These are phyloP conservation scores for Andrena fulva DNA, from an alignment of 2,888 invertebrate genomes.

Conservation along the genomic window DNA sequence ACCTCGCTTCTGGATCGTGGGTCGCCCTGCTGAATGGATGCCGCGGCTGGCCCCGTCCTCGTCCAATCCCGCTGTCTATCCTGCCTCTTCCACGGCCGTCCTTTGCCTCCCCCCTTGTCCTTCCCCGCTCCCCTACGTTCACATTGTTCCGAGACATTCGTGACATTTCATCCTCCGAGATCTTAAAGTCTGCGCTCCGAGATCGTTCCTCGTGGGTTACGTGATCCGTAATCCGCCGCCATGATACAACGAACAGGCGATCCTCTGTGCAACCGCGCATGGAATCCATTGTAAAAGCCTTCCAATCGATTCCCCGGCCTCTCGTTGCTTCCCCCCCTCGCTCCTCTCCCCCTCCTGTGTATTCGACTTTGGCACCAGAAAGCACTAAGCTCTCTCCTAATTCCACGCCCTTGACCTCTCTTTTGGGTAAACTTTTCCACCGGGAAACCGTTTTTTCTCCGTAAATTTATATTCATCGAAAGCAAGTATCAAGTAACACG, in stretches of 20 bases:
- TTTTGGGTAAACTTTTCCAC: no score
- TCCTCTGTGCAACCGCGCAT: slow-evolving; percentile 8
- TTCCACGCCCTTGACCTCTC: no score
- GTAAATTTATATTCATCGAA: no score
- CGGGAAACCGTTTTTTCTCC: no score
- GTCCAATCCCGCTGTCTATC: not conserved
- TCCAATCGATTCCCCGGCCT: not conserved
- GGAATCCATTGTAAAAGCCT: not conserved
- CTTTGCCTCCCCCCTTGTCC: slow-evolving; percentile 56
- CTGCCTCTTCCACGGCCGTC: slow-evolving; percentile 43
- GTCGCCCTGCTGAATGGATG: slow-evolving; percentile 53
- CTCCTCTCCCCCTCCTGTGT: no score
- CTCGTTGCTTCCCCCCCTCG: not conserved
- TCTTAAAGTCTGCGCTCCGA: slow-evolving; percentile 75
- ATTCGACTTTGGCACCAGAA: no score
- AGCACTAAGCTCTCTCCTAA: no score
- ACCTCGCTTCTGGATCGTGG: slow-evolving; percentile 68
- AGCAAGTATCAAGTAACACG: no score
- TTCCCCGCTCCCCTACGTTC: slow-evolving; percentile 50
- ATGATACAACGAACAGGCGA: slow-evolving; percentile 18
- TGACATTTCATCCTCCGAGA: slow-evolving; percentile 78
- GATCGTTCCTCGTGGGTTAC: slow-evolving; percentile 75
- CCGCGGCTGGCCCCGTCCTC: slow-evolving; percentile 45
- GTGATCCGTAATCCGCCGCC: slow-evolving; percentile 63
- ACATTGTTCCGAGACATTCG: slow-evolving; percentile 72